phyloP scores from a whole-genome alignment of 2,113 vertebrate genomes.

The Festucalex cinctus region DNA sequence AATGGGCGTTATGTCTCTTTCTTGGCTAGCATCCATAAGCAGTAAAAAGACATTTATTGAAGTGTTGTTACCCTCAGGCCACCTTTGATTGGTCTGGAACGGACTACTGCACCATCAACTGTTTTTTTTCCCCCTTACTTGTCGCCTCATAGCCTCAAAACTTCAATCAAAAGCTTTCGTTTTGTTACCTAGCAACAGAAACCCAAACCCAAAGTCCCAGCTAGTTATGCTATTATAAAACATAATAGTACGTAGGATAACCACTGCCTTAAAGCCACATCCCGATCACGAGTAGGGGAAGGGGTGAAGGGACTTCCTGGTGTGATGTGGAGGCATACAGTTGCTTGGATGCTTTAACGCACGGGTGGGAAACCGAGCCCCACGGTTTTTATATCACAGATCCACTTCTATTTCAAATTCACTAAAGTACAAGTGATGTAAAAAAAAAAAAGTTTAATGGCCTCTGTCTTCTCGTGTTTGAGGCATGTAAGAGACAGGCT shows the following conservation, averaged over 20 bases:
- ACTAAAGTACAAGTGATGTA: no score
- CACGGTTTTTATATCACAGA: no score
- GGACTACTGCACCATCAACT: constrained; percentile 27
- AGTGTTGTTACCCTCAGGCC: constrained; percentile 43
- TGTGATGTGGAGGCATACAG: constrained; percentile 55
- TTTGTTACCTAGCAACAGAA: neutral
- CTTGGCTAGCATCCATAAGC: constrained; percentile 4
- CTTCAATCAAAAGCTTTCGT: constrained; percentile 24
- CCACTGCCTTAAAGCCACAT: constrained; percentile 71
- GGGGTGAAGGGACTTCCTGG: constrained; percentile 58
- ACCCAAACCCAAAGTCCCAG: constrained; percentile 1
- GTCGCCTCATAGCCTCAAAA: constrained; percentile 46
- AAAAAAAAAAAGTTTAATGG: no score
- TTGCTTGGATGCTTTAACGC: constrained; percentile 19
- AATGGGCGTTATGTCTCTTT: no score
- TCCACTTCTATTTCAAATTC: no score
- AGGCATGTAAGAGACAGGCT: no score
- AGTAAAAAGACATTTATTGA: constrained; percentile 34
- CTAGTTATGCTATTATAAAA: constrained; percentile 16
- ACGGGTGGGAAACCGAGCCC: no score
- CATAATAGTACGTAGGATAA: constrained; percentile 30
- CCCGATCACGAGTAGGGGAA: constrained; percentile 43
- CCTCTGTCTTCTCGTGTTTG: no score
- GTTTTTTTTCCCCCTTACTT: constrained; percentile 23
- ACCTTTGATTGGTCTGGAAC: constrained; percentile 40